These are phyloP conservation scores for Megalurothrips usitatus DNA, from an alignment of 2,888 invertebrate species.

Conservation along the genomic window DNA sequence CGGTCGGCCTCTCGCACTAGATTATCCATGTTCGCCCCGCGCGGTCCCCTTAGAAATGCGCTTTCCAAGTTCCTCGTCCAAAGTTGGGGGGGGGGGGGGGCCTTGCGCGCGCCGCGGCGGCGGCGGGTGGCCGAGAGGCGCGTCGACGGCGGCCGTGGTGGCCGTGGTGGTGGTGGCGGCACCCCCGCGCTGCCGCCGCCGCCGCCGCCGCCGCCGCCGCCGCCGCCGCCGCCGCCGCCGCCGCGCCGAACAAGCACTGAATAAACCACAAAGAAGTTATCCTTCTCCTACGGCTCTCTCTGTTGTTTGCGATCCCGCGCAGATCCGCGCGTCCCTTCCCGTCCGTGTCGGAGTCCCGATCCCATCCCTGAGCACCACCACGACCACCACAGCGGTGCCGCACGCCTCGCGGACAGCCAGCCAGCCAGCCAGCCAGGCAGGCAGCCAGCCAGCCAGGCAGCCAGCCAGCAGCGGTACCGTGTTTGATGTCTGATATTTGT, in stretches of 20 bases:
- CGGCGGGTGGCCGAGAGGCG: background rate
- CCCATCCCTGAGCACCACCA: too few species aligned
- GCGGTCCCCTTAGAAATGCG: slow-evolving; percentile 6
- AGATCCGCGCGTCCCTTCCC: background rate
- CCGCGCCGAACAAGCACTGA: background rate
- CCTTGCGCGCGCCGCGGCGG: background rate
- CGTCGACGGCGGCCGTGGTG: too few species aligned
- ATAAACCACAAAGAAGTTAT: background rate
- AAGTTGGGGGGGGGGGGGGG: background rate
- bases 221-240: background rate
- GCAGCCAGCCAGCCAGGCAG: too few species aligned
- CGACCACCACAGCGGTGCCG: too few species aligned
- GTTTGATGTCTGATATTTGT: too few species aligned
- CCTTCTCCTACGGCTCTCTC: background rate
- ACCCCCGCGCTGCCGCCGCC: too few species aligned
- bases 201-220: too few species aligned
- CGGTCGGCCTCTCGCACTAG: background rate
- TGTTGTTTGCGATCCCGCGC: slow-evolving; percentile 11
- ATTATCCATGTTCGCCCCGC: slow-evolving; percentile 5
- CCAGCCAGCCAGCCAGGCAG: too few species aligned
- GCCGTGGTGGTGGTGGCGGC: too few species aligned
- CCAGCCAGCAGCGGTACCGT: too few species aligned
- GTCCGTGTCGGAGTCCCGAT: too few species aligned
- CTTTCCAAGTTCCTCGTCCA: background rate
- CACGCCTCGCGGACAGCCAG: too few species aligned